These are phyloP conservation scores for Nomia melanderi DNA, from an alignment of 1,140 invertebrate species.

Conservation along the genomic window DNA sequence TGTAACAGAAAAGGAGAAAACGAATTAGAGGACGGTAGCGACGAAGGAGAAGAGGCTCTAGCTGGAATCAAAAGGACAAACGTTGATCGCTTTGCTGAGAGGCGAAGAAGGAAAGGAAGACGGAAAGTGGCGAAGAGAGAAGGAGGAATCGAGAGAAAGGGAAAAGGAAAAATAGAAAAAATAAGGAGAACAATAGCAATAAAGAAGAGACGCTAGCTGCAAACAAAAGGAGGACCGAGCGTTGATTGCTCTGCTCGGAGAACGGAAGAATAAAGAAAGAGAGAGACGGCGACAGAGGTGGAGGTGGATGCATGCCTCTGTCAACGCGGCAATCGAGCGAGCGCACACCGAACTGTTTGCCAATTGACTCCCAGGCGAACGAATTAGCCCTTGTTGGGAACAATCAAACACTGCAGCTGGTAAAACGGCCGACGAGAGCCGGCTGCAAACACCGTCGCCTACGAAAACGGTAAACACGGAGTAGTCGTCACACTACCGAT, in stretches of 20 bases:
- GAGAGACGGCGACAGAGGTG: neutral
- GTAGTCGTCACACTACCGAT: neutral
- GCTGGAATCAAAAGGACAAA: too few relatives aligned
- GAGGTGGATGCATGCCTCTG: neutral
- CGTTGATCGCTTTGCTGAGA: too few relatives aligned
- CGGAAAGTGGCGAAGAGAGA: too few relatives aligned
- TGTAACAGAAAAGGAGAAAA: neutral
- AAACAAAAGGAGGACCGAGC: too few relatives aligned
- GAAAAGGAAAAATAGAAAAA: neutral
- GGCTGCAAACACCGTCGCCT: neutral
- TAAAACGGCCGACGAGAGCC: constrained; percentile 25
- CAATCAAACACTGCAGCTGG: constrained; percentile 21
- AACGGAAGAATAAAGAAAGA: neutral
- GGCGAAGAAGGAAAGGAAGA: too few relatives aligned
- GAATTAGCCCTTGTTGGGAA: constrained; percentile 54
- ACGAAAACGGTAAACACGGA: neutral
- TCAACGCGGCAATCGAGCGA: constrained; percentile 36
- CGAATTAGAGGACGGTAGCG: neutral
- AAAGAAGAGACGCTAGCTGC: too few relatives aligned
- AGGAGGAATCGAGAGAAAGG: neutral
- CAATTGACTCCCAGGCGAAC: constrained; percentile 51
- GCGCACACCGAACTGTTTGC: constrained; percentile 61
- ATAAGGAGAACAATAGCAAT: neutral
- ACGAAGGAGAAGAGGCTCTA: neutral
- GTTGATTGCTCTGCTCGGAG: neutral